Percentiles rank a stretch among this genome's conserved stretches.
phyloP scores from a whole-genome alignment of 2,113 vertebrate species.

The Micronycteris hirsuta region DNA sequence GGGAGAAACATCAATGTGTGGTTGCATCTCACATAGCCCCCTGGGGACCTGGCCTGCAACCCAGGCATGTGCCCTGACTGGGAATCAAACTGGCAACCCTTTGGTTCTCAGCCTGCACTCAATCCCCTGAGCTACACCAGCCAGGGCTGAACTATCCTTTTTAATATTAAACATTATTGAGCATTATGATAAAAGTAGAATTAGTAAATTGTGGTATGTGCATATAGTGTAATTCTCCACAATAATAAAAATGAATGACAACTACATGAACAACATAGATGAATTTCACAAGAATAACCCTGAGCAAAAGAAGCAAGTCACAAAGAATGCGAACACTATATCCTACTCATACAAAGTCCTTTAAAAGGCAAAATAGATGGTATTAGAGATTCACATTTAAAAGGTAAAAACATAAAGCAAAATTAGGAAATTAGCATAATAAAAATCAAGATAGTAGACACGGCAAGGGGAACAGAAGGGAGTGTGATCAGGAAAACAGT shows the following conservation, averaged over 20 bases:
- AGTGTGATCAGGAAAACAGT: background rate
- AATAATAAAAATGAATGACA: background rate
- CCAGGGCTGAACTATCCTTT: background rate
- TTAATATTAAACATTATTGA: background rate
- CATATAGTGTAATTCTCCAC: background rate
- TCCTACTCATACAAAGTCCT: background rate
- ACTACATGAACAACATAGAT: background rate
- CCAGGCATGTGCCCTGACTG: no score
- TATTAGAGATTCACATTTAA: background rate
- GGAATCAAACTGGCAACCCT: no score
- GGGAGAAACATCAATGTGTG: no score
- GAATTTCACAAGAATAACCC: background rate
- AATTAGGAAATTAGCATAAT: background rate
- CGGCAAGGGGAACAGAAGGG: background rate
- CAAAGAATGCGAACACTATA: background rate
- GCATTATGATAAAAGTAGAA: background rate
- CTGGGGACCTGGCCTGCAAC: no score
- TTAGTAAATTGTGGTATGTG: background rate
- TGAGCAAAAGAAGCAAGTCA: background rate
- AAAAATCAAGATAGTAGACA: background rate
- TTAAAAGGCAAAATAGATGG: background rate
- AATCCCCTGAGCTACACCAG: no score
- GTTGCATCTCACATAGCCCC: no score
- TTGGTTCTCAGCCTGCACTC: no score
- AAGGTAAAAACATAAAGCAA: background rate